Conservation (phyloP, 1,140 invertebrate species). For the Polypedilum vanderplanki region DNA sequence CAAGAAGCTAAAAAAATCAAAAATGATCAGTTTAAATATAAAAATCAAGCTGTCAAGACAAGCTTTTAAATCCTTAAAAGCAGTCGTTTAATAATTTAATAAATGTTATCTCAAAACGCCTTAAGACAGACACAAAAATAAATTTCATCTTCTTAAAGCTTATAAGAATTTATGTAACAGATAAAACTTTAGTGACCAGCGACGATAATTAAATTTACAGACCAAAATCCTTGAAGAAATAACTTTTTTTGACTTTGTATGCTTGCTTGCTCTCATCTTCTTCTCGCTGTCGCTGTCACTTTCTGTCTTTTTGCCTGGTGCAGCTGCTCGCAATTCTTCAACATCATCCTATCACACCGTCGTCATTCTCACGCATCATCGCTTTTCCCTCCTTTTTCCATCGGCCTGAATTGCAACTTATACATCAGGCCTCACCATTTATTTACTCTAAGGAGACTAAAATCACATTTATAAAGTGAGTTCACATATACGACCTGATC, state of each 20-base stretch:
- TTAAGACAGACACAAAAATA: too few relatives aligned
- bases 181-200: not conserved
- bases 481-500: too few relatives aligned
- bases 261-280: not conserved
- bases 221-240: not conserved
- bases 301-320: not conserved
- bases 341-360: not conserved
- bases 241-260: not conserved
- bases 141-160: not conserved
- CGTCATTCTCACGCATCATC: conserved; percentile 4
- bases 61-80: too few relatives aligned
- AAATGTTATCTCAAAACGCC: too few relatives aligned
- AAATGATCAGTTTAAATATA: too few relatives aligned
- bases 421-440: not conserved
- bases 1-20: too few relatives aligned
- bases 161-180: not conserved
- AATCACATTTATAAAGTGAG: too few relatives aligned
- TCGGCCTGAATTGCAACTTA: not conserved
- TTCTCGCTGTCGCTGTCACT: not conserved
- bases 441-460: not conserved
- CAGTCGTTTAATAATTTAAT: too few relatives aligned
- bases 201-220: not conserved
- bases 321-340: too few relatives aligned
- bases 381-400: not conserved
- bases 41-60: too few relatives aligned